Conservation (phyloP, 2,888 invertebrate species). For the Julus scanicus region DNA sequence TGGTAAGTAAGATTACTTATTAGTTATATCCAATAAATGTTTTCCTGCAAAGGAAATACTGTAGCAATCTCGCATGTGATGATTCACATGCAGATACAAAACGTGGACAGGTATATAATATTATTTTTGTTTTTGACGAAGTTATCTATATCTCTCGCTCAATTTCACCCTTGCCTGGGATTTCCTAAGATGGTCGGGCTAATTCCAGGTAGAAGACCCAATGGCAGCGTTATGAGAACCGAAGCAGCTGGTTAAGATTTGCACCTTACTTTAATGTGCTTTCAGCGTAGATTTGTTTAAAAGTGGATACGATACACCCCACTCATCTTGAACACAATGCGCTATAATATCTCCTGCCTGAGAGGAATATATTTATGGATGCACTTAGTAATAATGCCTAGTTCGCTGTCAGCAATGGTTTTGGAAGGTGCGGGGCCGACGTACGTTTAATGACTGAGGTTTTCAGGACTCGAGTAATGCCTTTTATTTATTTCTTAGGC, state of each 20-base stretch:
- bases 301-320: not conserved
- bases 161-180: not conserved
- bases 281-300: not conserved
- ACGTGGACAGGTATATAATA: not conserved
- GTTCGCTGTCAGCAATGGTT: not conserved
- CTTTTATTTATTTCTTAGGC: constrained; percentile 38
- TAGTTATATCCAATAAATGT: no score
- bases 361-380: not conserved
- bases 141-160: not conserved
- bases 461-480: constrained; percentile 42
- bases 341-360: no score
- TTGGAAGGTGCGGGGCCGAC: not conserved
- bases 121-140: not conserved
- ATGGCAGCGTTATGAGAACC: not conserved
- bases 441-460: constrained; percentile 8
- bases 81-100: no score
- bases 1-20: no score
- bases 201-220: not conserved
- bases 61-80: no score
- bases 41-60: no score
- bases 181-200: no score
- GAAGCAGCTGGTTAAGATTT: not conserved
- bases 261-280: constrained; percentile 11
- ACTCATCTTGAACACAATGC: not conserved
- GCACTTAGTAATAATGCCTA: not conserved